A percentile compares a stretch with the other conserved stretches of the same genome.
Conservation (phyloP, 2,888 invertebrate species). For the Nematopogon swammerdamellus region DNA sequence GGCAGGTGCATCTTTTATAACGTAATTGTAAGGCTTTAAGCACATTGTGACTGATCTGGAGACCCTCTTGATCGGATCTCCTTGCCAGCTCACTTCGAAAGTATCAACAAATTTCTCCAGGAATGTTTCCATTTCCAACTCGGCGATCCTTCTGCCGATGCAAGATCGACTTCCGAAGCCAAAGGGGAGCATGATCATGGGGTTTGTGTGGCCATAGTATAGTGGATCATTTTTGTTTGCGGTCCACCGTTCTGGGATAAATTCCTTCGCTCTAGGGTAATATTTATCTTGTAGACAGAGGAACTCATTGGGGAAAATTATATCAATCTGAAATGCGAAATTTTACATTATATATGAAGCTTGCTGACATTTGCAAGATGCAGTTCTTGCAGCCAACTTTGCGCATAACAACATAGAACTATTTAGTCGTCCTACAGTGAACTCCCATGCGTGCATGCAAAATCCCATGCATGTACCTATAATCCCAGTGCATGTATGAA, state of each 20-base stretch:
- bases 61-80: constrained; percentile 28
- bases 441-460: too few species aligned
- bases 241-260: constrained; percentile 68
- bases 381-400: too few species aligned
- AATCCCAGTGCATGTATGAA: too few species aligned
- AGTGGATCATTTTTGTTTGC: constrained; percentile 42
- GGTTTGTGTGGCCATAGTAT: constrained; percentile 47
- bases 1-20: too few species aligned
- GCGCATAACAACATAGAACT: too few species aligned
- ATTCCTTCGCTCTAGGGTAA: constrained; percentile 55
- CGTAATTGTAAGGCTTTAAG: constrained; percentile 22
- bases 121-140: constrained; percentile 62
- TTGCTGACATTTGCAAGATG: too few species aligned
- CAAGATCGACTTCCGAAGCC: constrained; percentile 67
- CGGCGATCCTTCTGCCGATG: constrained; percentile 68
- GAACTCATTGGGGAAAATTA: constrained; percentile 71
- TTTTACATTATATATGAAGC: too few species aligned
- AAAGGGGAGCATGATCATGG: constrained; percentile 63
- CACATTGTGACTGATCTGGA: constrained; percentile 28
- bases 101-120: constrained; percentile 30
- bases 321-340: constrained; percentile 62
- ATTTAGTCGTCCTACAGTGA: too few species aligned
- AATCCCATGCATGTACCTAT: too few species aligned
- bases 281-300: constrained; percentile 53
- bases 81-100: constrained; percentile 32